Evolutionary conservation across 2,113 vertebrate genomes (phyloP), one percentile per base, ranked within the genome.

Genomic region (Colistium nudipinnis): DNA sequence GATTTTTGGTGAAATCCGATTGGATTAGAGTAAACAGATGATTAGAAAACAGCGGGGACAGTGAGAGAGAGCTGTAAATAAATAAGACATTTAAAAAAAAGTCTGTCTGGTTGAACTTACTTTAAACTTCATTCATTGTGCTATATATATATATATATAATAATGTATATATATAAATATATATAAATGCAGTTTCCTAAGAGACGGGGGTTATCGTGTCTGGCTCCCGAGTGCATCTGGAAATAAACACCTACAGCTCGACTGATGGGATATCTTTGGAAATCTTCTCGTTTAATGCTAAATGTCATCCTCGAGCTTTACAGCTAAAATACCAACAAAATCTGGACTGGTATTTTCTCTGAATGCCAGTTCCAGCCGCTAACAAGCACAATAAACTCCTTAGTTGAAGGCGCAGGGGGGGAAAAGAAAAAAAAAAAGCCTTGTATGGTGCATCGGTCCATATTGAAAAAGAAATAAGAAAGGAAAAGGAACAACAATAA

Each of bases 281-380:
- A 39, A 64, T 49, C 35, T 16, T 59, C 35, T 56, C 20, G 59
- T 64, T 51, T 57, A 56, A 55, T 43, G 44, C n/a, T 64, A 54
- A 60, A 9, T 41, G 33, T 73, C 52, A 39, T 72, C 35, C 19
- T 27, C 33, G 7, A 43, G 36, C 44, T 74, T 52, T 74, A 14
- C 4, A 51, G 20, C 28, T 35, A n/a, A 59, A 74, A 65, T 74
- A 74, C 44, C 62, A 39, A 10, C 7, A 43, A 74, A 17, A 52
- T 65, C 27, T 27, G 53, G 43, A 38, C 17, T 64, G 52, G 27
- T 51, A 57, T 74, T 63, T 65, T 64, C 51, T 51, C 33, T 66
- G 36, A 52, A 65, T 65, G 45, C 62, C 45, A 59, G 54, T 13
- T 65, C 52, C 33, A 64, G 25, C 60, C 49, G 61, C 44, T 65